Percentiles rank a stretch among this genome's conserved stretches.
Conservation (phyloP, 2,113 vertebrate species). For the Lepus europaeus region DNA sequence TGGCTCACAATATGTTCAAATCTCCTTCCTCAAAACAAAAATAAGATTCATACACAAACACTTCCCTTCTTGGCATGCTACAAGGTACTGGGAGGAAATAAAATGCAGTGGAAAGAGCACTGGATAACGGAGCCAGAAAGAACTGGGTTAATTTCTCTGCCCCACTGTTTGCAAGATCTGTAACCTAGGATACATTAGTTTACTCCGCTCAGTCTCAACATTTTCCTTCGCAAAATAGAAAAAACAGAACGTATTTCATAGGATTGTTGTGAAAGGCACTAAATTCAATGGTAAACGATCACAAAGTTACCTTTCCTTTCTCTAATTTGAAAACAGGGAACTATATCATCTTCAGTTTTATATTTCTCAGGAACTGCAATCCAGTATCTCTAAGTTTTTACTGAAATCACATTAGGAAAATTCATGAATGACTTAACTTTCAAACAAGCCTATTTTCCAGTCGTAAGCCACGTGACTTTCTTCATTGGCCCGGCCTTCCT, state of each 20-base stretch:
- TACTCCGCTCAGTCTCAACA: not conserved
- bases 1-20: not conserved
- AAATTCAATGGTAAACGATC: not conserved
- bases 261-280: not conserved
- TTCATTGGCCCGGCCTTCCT: not conserved
- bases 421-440: not conserved
- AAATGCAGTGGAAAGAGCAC: not conserved
- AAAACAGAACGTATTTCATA: not conserved
- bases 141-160: not conserved
- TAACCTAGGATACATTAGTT: not conserved
- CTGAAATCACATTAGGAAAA: constrained; percentile 13
- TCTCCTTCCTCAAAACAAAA: not conserved
- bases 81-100: not conserved
- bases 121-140: not conserved
- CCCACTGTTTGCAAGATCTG: not conserved
- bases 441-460: not conserved
- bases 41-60: not conserved
- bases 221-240: constrained; percentile 44
- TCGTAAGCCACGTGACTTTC: not conserved
- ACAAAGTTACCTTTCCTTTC: not conserved
- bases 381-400: not conserved
- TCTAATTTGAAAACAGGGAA: not conserved
- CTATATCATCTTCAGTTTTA: not conserved
- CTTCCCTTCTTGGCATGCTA: not conserved
- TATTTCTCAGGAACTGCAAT: not conserved